Base-by-base conservation (phyloP, 2,797 vertebrate genomes). In the Gorsachius magnificus region DNA sequence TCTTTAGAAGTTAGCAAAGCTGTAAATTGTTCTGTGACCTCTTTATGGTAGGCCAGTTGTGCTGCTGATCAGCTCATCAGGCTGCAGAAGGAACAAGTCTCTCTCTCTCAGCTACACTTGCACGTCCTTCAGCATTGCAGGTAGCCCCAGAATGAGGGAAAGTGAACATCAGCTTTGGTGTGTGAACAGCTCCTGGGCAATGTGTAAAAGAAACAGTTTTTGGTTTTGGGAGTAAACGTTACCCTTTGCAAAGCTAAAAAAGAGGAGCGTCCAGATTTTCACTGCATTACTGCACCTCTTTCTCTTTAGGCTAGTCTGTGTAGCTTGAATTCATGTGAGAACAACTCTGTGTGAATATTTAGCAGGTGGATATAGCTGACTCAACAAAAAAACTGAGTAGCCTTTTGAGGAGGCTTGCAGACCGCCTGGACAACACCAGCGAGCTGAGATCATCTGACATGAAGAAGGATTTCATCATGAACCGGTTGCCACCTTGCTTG, bases 391-490 rank as follows among this genome's bases (percentile, higher is more conserved):
- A 93, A 45, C 87, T 99, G 93, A 98, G 98, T 11, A 83, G 93
- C 65, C 97, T 98, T 70, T 96, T 99, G 95, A 98, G 98, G 35
- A 94, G 43, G 36, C 97, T 99, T 87, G 99, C 98, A 20, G 98
- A 98, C 36, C 78, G 24, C 5, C 66, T 99, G 71, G 99, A 99
- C 53, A 82, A 65, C n/a, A 97, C 81, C 9, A 84, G 91, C 77
- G 97, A 98, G 2, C 92, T 98, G 41, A 97, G 97, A 14, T 98
- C 99, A 13, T 97, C 98, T 1, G 98, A 98, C 84, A 99, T 99
- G 99, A 99, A 98, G 97, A 99, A 98, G 96, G 99, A 99, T 96
- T 99, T 99, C 81, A 96, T 99, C 86, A 95, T 25, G 61, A 98
- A 97, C 94, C 97, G 99, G 70, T 89, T 99, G 20, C 99, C 99